phyloP scores from a whole-genome alignment of 2,113 vertebrate genomes.

The Balaeniceps rex region DNA sequence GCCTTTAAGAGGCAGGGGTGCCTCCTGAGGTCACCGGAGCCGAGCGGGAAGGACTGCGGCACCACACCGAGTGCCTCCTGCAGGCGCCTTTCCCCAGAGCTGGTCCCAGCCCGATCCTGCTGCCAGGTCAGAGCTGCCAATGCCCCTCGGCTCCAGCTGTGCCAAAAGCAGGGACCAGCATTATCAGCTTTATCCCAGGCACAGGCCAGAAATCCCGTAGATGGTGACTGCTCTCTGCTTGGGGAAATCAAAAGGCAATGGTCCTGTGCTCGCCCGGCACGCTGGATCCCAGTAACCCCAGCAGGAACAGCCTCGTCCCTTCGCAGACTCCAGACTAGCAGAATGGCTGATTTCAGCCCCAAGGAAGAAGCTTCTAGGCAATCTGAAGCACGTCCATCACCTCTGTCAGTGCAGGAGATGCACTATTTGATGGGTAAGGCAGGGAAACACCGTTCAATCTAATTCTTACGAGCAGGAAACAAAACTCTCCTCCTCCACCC shows the following conservation, averaged over 20 bases:
- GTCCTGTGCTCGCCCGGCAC: background rate
- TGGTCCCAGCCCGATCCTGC: accelerated
- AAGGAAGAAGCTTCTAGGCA: background rate
- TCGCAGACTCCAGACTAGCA: background rate
- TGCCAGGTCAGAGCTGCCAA: background rate
- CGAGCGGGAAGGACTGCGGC: accelerated
- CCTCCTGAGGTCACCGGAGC: accelerated
- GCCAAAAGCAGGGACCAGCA: background rate
- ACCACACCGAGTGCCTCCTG: background rate
- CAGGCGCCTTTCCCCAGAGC: background rate
- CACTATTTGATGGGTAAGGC: background rate
- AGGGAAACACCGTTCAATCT: accelerated
- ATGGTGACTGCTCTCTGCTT: background rate
- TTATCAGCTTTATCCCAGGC: background rate
- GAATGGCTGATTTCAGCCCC: background rate
- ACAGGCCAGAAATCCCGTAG: background rate
- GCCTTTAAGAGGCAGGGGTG: background rate
- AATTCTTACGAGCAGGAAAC: background rate
- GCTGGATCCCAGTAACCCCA: background rate
- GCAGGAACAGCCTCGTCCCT: background rate
- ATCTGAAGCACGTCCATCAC: background rate
- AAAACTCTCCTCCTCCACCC: background rate
- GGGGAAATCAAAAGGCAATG: background rate
- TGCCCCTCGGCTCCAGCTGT: background rate
- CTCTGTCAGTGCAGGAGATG: accelerated